Evolutionary conservation across 2,888 invertebrate genomes (phyloP), one percentile per base, ranked within the genome.

Genomic region (Pilophorus perplexus): DNA sequence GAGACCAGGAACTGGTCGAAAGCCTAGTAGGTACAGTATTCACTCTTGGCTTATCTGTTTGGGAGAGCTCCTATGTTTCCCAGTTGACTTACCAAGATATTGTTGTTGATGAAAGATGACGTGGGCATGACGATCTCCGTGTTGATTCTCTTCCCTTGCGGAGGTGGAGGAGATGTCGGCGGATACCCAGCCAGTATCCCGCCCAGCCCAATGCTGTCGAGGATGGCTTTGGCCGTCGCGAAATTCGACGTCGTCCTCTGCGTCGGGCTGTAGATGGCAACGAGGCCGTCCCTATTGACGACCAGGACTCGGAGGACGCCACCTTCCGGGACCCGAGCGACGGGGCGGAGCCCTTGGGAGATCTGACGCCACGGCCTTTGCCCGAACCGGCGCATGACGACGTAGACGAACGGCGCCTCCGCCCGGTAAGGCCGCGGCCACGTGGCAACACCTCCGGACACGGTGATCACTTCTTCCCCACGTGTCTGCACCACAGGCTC

Each of bases 401-500:
- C 85, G 78, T 86, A 87, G 46, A 87, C 85, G 84, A 12, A 71
- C 18, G 72, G 71, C 2, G 69, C 69, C 33, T 69, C 66, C 14
- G 80, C 80, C n/a, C 80, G 78, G 27, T 81, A 77, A 0, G 83
- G 80, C 25, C 85, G 84, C 12, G 84, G 81, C 14, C 85, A 85
- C 85, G 84, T 85, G 71, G 83, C 82, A 10, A 85, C 85, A 40
- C 83, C 78, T 28, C 84, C 85, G 55, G 82, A 80, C 50, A 85
- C 82, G 70, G 82, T 79, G 77, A 85, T 83, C 46, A 85, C 85
- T 42, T 85, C 85, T 75, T 85, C 85, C 37, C 85, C 85, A 73
- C 85, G 84, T 28, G 85, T 85, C 76, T 85, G 85, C 71, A 86
- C 85, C 71, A 86, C 86, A 38, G 86, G 85, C 74, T 85, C 85